A percentile compares a stretch with the other conserved stretches of the same genome.
phyloP scores from a whole-genome alignment of 2,797 vertebrate genomes.

The Danio choprae region DNA sequence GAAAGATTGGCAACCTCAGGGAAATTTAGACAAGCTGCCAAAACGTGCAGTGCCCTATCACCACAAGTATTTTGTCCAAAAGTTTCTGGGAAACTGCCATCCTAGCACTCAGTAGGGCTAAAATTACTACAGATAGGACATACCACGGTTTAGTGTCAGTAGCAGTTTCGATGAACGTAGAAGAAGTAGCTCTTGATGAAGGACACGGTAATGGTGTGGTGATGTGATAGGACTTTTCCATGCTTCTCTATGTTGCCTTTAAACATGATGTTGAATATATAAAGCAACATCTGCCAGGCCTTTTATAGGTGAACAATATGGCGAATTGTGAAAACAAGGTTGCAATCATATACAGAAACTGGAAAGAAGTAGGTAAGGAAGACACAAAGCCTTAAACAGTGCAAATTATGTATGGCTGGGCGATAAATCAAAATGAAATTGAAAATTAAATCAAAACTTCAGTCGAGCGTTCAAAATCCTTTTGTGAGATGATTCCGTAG shows the following conservation, averaged over 20 bases:
- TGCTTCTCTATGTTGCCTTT: slow-evolving; percentile 3
- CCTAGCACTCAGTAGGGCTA: background rate
- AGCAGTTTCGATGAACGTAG: background rate
- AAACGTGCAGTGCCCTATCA: background rate
- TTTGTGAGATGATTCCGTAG: too few species aligned
- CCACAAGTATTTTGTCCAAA: slow-evolving; percentile 1
- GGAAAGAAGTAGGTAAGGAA: background rate
- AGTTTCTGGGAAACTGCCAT: slow-evolving; percentile 35
- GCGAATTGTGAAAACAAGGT: slow-evolving; percentile 18
- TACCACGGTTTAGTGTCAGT: background rate
- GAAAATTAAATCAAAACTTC: too few species aligned
- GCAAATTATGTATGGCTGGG: background rate
- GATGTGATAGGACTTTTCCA: background rate
- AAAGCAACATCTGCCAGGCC: slow-evolving; percentile 16
- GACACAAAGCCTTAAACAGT: background rate
- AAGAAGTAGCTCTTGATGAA: slow-evolving; percentile 12
- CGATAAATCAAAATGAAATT: too few species aligned
- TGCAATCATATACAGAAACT: slow-evolving; percentile 25
- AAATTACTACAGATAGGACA: slow-evolving; percentile 19
- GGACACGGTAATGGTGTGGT: background rate
- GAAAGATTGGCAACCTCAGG: background rate
- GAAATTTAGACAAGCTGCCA: slow-evolving; percentile 4
- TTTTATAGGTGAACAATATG: slow-evolving; percentile 7
- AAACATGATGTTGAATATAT: slow-evolving; percentile 6
- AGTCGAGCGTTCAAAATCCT: too few species aligned